phyloP scores from a whole-genome alignment of 2,888 invertebrate species.

The Xestobium rufovillosum region DNA sequence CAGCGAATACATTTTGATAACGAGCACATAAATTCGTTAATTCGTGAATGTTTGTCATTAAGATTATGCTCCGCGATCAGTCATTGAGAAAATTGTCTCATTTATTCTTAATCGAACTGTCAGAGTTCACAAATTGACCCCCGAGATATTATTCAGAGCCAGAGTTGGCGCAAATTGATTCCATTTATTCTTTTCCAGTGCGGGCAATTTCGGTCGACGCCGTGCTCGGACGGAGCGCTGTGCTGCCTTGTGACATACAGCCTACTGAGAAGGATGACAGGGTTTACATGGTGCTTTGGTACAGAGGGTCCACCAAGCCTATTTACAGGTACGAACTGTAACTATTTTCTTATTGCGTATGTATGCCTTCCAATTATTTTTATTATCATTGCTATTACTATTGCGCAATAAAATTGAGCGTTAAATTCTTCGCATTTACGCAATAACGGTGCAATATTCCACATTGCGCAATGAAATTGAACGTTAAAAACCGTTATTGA shows the following conservation, averaged over 20 bases:
- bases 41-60: conserved; percentile 25
- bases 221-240: conserved; percentile 74
- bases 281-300: conserved; percentile 91
- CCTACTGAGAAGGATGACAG: conserved; percentile 71
- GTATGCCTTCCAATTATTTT: too few species aligned
- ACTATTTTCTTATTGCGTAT: too few species aligned
- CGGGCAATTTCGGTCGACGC: conserved; percentile 68
- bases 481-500: too few species aligned
- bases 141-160: conserved; percentile 1
- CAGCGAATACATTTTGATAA: too few species aligned
- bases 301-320: conserved; percentile 79
- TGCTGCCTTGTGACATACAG: conserved; percentile 83
- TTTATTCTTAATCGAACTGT: conserved; percentile 22
- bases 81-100: conserved; percentile 25
- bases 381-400: too few species aligned
- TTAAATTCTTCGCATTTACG: too few species aligned
- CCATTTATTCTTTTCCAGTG: conserved; percentile 48
- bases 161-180: background rate
- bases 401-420: too few species aligned
- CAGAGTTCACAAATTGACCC: conserved; percentile 5
- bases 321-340: conserved; percentile 69
- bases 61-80: conserved; percentile 25
- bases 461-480: too few species aligned
- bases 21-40: conserved; percentile 30
- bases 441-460: too few species aligned